Conservation (phyloP, 2,113 vertebrate genomes). For the Lophotis ruficrista region DNA sequence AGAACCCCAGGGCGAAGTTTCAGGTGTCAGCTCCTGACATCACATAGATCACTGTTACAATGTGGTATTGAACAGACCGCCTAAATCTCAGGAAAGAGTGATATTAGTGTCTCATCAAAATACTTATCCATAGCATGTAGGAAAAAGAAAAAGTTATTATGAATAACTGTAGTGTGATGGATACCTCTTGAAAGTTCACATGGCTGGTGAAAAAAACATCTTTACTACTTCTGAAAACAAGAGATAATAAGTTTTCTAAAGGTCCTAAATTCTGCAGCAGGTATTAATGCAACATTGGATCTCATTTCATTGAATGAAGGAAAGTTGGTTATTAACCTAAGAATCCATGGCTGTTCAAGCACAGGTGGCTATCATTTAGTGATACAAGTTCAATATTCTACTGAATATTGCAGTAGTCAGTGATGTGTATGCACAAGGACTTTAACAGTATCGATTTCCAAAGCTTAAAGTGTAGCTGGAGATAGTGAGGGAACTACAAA, state of each 20-base stretch:
- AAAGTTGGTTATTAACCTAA: neutral
- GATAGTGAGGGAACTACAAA: neutral
- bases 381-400: neutral
- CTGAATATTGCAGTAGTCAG: neutral
- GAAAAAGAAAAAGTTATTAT: neutral
- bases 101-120: neutral
- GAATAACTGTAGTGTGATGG: neutral
- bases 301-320: neutral
- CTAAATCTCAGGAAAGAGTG: neutral
- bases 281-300: neutral
- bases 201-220: neutral
- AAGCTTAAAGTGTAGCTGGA: neutral
- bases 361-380: neutral
- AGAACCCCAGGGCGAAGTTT: neutral
- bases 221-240: neutral
- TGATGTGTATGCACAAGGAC: neutral
- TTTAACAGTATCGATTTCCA: neutral
- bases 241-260: neutral
- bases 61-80: neutral
- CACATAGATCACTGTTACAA: neutral
- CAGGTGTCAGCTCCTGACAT: neutral
- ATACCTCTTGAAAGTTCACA: neutral
- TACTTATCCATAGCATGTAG: neutral
- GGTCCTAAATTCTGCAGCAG: neutral
- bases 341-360: neutral